Evolutionary conservation across 2,113 vertebrate species (phyloP), one percentile per base, ranked within the genome.

Genomic region (Mungos mungo): DNA sequence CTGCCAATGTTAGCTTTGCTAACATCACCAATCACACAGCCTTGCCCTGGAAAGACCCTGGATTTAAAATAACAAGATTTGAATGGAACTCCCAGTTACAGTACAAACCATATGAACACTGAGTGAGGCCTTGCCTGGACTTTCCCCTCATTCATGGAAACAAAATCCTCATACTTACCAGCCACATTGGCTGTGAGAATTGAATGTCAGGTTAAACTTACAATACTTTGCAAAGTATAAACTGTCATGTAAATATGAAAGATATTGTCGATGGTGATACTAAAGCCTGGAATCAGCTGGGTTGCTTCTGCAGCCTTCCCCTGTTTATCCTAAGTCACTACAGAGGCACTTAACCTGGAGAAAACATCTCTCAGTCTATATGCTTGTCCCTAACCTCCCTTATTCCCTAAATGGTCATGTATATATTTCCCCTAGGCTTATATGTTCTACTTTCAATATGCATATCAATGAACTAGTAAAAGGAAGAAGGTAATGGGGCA

Each of bases 51-150:
- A 92, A 54, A 81, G 33, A 76, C 19, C 19, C 21, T 33, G n/a
- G 33, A 72, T 85, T 81, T 82, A 86, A 93, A 93, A 89, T 29
- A 60, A 47, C 50, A 92, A 96, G 15, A 92, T 38, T 33, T 66
- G 18, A 19, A 14, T 81, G 79, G 14, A 86, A 69, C 15, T 96
- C 68, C 21, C 57, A 86, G 35, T 4, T 52, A 11, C 15, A 66
- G 11, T 29, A 57, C 25, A 88, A 41, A 52, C 12, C 84, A 35
- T 11, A 25, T 4, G 13, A 57, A 54, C 25, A 60, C 0, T 90
- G 15, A 18, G 5, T 33, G 50, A 72, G 19, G 65, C 27, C 27
- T 77, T 81, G 65, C 31, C 33, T 88, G 41, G 50, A 47, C 27
- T 29, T 57, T 76, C n/a, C 35, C 2, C 25, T 86, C 65, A 54